Base-by-base conservation (phyloP, 2,888 invertebrate species). In the Smittia sp. region DNA sequence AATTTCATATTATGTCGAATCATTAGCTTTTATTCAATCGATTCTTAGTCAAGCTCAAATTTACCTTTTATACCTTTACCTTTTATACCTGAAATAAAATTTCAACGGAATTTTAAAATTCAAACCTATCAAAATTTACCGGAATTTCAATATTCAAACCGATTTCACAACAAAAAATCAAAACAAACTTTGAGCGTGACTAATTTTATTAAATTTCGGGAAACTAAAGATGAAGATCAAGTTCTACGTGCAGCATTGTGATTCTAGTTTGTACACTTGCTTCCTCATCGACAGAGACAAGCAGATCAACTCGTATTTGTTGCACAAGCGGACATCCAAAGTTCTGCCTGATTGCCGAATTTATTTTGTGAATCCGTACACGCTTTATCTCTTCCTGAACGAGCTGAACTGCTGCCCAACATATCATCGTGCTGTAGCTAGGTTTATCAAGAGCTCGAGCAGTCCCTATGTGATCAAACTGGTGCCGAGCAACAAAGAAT, bases 401-500 rank as follows among this genome's bases (percentile, higher is more conserved):
- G 73, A 74, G 27, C 18, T 74, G 1, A 32, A 74, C n/a, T 20
- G n/a, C n/a, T 66, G 52, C 6, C 52, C 18, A 20, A 32, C 41
- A 15, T 74, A 66, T 24, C 41, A 66, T n/a, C 20, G 6, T 9
- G 9, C 9, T 27, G 52, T 66, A 18, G 41, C 38, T 3, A 62
- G 41, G 52, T 15, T 68, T 62, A 63, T 73, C 11, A 73, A 65
- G 32, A 62, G 54, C n/a, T 69, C 54, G 62, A 74, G n/a, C 20
- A n/a, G 13, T 63, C 67, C 79, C 11, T 52, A 81, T n/a, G 76
- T 79, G 76, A 65, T 90, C 66, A 84, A 84, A 76, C 78, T 91
- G 54, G 80, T 84, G 74, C 85, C 85, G 13, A 88, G 89, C 0
- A 83, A 84, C 75, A 83, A 81, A 74, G 87, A 90, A 79, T 85